Conservation (phyloP, 2,888 invertebrate genomes). For the Polyploca ridens region DNA sequence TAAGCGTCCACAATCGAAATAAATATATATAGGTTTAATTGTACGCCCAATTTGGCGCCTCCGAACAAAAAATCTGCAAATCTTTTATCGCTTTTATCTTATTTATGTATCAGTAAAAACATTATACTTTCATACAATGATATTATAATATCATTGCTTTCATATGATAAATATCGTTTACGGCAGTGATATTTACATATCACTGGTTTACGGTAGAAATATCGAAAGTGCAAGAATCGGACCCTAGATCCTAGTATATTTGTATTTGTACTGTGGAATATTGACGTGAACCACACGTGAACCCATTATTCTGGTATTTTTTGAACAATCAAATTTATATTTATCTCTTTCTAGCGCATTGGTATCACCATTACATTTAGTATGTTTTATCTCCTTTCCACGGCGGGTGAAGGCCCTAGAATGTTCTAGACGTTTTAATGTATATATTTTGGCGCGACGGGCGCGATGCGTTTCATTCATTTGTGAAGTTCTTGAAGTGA, state of each 20-base stretch:
- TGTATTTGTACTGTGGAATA: slow-evolving; percentile 22
- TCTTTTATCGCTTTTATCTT: too few relatives aligned
- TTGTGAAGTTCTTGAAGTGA: slow-evolving; percentile 74
- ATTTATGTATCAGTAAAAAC: too few relatives aligned
- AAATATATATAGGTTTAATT: too few relatives aligned
- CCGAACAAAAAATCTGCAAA: too few relatives aligned
- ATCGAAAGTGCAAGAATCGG: background rate
- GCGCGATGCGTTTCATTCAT: slow-evolving; percentile 82
- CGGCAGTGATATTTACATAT: too few relatives aligned
- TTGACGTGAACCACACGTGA: slow-evolving; percentile 62
- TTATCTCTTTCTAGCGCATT: slow-evolving; percentile 67
- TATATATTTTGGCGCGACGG: slow-evolving; percentile 86
- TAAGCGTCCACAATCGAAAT: too few relatives aligned
- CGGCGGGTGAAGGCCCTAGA: slow-evolving; percentile 83
- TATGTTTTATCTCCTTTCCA: slow-evolving; percentile 59
- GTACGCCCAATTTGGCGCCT: too few relatives aligned
- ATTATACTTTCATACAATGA: too few relatives aligned
- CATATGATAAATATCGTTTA: too few relatives aligned
- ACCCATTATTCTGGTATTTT: slow-evolving; percentile 39
- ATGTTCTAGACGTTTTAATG: slow-evolving; percentile 88
- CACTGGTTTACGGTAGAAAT: too few relatives aligned
- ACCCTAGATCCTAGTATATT: background rate
- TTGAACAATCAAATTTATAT: slow-evolving; percentile 69
- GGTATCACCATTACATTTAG: background rate
- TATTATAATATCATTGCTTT: too few relatives aligned